Percentiles rank a stretch among this genome's conserved stretches.
Conservation (phyloP, 2,113 vertebrate genomes). For the Cricetomys ansorgei region DNA sequence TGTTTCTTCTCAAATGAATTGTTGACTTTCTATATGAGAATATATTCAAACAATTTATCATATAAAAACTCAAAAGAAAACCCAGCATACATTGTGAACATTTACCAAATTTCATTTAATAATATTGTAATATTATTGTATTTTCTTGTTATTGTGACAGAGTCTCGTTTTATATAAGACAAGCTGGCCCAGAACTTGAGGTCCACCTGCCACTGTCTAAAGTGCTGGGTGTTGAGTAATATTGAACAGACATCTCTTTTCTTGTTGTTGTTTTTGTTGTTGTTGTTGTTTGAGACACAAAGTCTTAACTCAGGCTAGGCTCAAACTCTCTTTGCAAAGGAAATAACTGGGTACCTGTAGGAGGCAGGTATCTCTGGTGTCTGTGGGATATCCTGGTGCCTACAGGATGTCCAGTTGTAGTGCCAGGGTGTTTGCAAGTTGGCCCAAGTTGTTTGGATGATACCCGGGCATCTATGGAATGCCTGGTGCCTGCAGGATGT, state of each 20-base stretch:
- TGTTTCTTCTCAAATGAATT: constrained; percentile 30
- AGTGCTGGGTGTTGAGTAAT: neutral
- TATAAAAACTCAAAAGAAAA: neutral
- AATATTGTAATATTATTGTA: neutral
- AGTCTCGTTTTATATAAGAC: neutral
- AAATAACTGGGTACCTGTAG: too few relatives aligned
- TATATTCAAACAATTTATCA: constrained; percentile 4
- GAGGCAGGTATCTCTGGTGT: too few relatives aligned
- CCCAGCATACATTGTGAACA: neutral
- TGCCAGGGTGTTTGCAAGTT: too few relatives aligned
- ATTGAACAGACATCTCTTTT: neutral
- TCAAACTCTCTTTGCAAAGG: neutral
- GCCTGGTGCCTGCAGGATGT: too few relatives aligned
- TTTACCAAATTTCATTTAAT: neutral
- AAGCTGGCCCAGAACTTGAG: neutral
- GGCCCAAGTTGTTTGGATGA: too few relatives aligned
- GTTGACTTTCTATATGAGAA: constrained; percentile 28
- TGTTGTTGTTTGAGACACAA: neutral
- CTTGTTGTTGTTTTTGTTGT: neutral
- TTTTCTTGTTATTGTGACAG: neutral
- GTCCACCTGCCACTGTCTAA: neutral
- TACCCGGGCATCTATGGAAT: too few relatives aligned
- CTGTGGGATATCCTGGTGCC: too few relatives aligned
- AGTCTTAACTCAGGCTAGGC: neutral
- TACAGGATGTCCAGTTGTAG: too few relatives aligned